Evolutionary conservation across 2,797 vertebrate species (phyloP), one percentile per base, ranked within the genome.

Genomic region (Phoebastria nigripes): DNA sequence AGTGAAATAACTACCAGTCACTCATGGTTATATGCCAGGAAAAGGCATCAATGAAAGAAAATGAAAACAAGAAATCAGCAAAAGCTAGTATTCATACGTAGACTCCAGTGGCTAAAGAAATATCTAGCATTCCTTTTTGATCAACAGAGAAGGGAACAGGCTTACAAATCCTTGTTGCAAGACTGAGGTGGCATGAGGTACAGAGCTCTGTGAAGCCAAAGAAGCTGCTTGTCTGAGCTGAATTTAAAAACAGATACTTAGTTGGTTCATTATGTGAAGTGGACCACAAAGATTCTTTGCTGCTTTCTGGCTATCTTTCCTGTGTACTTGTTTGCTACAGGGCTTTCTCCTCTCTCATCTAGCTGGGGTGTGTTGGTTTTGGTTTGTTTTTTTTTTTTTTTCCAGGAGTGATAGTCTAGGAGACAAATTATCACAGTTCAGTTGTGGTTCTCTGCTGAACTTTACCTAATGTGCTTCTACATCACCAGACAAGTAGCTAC

Each of bases 1-100:
- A 98, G 99, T 98, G 85, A 95, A 95, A 94, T 55, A 54, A 12
- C 39, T 6, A 67, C 46, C 19, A 24, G 37, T 71, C 29, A 41
- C 65, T 78, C 9, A 1, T 41, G 44, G n/a, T 49, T 74, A 14
- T 33, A 10, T 51, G 54, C 69, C 41, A 54, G 37, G 35, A 67
- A 67, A 69, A 80, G 25, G 42, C 62, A 33, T 41, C 2, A 10
- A 13, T 51, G 19, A 49, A 74, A 67, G 73, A n/a, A 78, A 72
- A 61, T 7, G 41, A 80, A 41, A 28, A 26, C 54, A 87, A 69
- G 21, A 65, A 74, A 65, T 72, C 21, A 25, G 56, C 24, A 52
- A 33, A 29, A 86, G 39, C 69, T 83, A 5, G 7, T 77, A 26
- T 49, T 70, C 7, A 0, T 37, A 1, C n/a, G 59, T 62, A 51